Evolutionary conservation across 2,888 invertebrate species (phyloP).

Genomic region (Formica aserva): DNA sequence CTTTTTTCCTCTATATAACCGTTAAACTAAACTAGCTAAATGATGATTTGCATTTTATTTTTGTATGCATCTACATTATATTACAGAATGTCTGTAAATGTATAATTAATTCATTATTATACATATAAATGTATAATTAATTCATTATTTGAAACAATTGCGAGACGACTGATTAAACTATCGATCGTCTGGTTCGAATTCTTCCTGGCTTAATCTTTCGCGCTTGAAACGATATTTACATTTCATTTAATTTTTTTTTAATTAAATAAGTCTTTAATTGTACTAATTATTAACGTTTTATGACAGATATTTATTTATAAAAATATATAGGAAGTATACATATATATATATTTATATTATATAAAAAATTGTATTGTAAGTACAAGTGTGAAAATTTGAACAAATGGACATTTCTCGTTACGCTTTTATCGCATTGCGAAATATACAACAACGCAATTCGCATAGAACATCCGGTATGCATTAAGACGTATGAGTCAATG

Average conservation of each 20-base stretch:
- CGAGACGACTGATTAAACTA: constrained; percentile 2
- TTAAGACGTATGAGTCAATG: constrained; percentile 43
- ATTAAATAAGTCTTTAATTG: neutral
- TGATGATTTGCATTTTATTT: constrained; percentile 66
- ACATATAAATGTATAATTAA: no score
- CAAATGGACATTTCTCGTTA: neutral
- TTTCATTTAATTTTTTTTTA: neutral
- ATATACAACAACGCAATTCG: neutral
- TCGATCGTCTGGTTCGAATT: neutral
- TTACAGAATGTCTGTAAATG: constrained; percentile 26
- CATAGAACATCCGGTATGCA: constrained; percentile 9
- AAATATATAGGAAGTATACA: neutral
- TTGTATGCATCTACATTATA: constrained; percentile 58
- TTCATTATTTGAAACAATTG: constrained; percentile 2
- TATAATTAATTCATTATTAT: constrained; percentile 26
- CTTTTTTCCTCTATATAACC: neutral
- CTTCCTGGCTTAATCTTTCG: constrained; percentile 11
- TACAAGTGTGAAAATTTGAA: neutral
- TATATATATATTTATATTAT: constrained; percentile 5
- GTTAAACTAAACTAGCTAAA: constrained; percentile 34
- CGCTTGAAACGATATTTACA: constrained; percentile 4
- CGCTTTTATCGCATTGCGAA: constrained; percentile 15
- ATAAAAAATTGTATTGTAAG: neutral
- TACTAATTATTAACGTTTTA: neutral
- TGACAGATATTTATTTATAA: neutral